Base-by-base conservation (phyloP, 2,113 vertebrate species). In the Microtus oregoni region DNA sequence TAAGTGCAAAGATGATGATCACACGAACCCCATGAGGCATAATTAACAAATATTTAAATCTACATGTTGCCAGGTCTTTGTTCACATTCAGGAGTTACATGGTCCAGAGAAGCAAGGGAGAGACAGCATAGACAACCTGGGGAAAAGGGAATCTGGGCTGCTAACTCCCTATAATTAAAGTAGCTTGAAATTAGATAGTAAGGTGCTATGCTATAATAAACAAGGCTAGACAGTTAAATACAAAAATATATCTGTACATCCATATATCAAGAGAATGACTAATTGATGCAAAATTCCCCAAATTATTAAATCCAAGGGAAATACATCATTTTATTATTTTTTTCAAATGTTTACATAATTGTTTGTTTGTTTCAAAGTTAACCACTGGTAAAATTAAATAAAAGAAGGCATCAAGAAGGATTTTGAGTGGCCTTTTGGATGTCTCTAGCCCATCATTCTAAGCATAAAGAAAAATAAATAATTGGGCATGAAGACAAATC, bases 71-170 rank as follows among this genome's bases (percentile, higher is more conserved):
- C 15, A 47, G 5, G 63, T 67, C 61, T 22, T 67, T 67, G 38
- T 15, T 35, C 15, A 67, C 61, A 8, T 4, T 47, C 5, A 67
- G 26, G 14, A 30, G 38, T 47, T 86, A 44, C 19, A 12, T 32
- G 28, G 38, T 63, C 26, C 3, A n/a, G 19, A 52, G 10, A 10
- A 63, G 0, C 3, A 9, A 76, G 38, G 5, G 10, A 70, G 22
- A 2, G 22, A n/a, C 14, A 3, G 68, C 61, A 30, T 1, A 0
- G 50, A 41, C 19, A 11, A 13, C 3, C n/a, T 28, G 24, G 3
- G 13, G 32, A 5, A 9, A 11, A 3, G 19, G 11, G 11, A 0
- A 10, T 63, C 0, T 10, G 47, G 41, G 61, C 4, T 22, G 22
- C 4, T 44, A 7, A 7, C 70, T 77, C 7, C 20, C 10, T 24